These are phyloP conservation scores for Barypeithes pellucidus DNA, from an alignment of 2,888 invertebrate species.

Conservation along the genomic window DNA sequence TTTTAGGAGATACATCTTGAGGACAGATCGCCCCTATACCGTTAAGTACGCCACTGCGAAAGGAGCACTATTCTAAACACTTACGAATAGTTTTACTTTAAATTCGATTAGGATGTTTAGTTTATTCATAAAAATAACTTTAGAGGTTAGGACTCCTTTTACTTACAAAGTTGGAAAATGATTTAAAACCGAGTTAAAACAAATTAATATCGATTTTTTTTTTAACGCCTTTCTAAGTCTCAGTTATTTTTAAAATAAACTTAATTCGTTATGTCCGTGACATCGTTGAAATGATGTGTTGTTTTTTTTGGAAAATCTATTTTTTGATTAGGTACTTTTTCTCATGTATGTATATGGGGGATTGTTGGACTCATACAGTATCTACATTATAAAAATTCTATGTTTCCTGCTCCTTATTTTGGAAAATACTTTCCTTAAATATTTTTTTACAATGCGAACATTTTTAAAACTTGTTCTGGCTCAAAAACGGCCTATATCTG, in stretches of 20 bases:
- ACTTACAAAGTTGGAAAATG: background rate
- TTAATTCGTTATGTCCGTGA: conserved; percentile 35
- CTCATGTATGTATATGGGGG: conserved; percentile 12
- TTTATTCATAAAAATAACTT: conserved; percentile 1
- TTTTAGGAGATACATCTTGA: too few relatives aligned
- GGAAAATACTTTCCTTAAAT: background rate
- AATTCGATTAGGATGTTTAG: conserved; percentile 65
- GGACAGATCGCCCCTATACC: too few relatives aligned
- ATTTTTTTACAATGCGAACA: background rate
- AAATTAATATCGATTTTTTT: background rate
- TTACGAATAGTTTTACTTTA: conserved; percentile 66
- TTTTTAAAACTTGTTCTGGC: too few relatives aligned
- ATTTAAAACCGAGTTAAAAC: too few relatives aligned
- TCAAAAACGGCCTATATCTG: too few relatives aligned
- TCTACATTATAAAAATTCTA: conserved; percentile 5
- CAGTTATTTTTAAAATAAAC: conserved; percentile 27
- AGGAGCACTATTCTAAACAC: conserved; percentile 66
- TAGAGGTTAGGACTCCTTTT: background rate
- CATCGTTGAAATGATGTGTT: conserved; percentile 43
- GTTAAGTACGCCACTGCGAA: too few relatives aligned
- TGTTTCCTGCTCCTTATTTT: background rate
- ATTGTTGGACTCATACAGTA: conserved; percentile 19
- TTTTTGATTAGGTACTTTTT: conserved; percentile 25
- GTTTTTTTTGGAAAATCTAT: background rate
- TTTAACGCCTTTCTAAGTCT: background rate